Evolutionary conservation across 2,113 vertebrate species (phyloP).

Genomic region (Odobenus rosmarus): DNA sequence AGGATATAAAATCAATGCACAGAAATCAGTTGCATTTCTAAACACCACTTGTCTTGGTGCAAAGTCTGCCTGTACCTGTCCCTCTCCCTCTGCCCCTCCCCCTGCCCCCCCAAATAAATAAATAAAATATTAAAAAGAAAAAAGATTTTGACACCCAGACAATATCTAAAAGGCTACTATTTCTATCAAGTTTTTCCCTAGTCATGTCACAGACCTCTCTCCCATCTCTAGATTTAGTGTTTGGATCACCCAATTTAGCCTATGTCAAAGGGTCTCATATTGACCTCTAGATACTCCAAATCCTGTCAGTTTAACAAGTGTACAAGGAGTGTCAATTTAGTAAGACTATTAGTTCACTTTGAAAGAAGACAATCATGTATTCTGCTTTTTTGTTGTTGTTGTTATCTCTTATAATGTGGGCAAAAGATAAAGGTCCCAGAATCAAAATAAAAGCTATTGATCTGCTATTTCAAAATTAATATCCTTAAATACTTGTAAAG

Average conservation of each 20-base stretch:
- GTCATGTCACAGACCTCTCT: background rate
- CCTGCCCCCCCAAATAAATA: background rate
- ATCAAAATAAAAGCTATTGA: background rate
- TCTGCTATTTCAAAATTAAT: conserved; percentile 21
- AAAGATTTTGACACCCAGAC: background rate
- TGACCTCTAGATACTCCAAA: background rate
- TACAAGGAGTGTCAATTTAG: background rate
- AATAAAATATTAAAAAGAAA: background rate
- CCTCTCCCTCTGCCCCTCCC: background rate
- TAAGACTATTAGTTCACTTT: background rate
- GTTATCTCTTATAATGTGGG: background rate
- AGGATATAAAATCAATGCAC: no score
- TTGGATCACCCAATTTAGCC: background rate
- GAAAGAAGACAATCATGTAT: background rate
- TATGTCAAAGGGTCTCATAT: background rate
- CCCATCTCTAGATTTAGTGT: background rate
- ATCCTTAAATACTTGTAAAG: background rate
- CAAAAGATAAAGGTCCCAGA: background rate
- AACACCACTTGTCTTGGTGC: no score
- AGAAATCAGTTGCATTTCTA: no score
- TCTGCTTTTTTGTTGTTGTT: background rate
- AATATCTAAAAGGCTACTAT: background rate
- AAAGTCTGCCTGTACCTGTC: background rate
- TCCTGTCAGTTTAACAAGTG: background rate
- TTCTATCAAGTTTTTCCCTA: background rate